A percentile compares a stretch with the other conserved stretches of the same genome.
phyloP scores from a whole-genome alignment of 2,113 vertebrate genomes.

The Amblyornis subalaris region DNA sequence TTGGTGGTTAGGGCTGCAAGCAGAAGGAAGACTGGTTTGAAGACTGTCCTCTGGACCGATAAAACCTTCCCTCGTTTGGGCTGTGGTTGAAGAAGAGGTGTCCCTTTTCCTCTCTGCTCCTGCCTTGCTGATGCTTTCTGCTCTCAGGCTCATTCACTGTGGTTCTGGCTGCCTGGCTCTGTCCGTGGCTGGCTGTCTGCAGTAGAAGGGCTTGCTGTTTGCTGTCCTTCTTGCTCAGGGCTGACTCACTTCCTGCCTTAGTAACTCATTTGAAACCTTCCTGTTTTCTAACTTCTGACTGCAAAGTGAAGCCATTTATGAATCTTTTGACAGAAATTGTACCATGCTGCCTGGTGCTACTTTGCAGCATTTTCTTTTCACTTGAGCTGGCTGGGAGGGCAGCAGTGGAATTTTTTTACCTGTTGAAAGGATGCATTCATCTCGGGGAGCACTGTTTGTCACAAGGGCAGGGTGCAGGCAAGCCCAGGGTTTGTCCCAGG shows the following conservation, averaged over 20 bases:
- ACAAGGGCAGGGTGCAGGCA: fast-evolving
- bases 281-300: constrained; percentile 29
- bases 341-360: not conserved
- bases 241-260: constrained; percentile 49
- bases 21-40: not conserved
- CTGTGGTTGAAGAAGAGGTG: not conserved
- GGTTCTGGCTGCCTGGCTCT: fast-evolving
- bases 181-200: not conserved
- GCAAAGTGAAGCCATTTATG: not conserved
- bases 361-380: not conserved
- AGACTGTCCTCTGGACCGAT: not conserved
- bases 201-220: not conserved
- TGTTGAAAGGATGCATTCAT: not conserved
- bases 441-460: not conserved
- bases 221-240: not conserved
- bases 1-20: not conserved
- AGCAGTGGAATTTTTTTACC: not conserved
- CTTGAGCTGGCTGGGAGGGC: not conserved
- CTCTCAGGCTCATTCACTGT: not conserved
- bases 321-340: not conserved
- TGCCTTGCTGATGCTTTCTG: not conserved
- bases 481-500: not conserved
- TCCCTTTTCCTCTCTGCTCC: not conserved
- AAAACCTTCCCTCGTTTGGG: not conserved
- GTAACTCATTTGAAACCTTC: not conserved